These are phyloP conservation scores for Leptura quadrifasciata DNA, from an alignment of 2,888 invertebrate species.

Conservation along the genomic window DNA sequence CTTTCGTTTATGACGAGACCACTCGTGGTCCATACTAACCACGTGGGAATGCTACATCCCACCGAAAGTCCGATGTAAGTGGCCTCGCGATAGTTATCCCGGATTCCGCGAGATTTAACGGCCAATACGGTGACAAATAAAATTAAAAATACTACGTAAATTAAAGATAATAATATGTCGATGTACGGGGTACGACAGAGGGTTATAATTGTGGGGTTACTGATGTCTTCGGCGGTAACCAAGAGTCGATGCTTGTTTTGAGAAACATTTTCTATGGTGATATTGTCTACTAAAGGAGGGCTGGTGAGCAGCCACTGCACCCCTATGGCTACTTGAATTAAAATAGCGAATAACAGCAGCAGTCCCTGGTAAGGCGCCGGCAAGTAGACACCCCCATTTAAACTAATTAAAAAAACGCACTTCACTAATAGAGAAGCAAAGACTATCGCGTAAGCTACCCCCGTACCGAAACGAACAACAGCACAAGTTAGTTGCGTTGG, in stretches of 20 bases:
- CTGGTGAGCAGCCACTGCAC: constrained; percentile 89
- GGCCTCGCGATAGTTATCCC: constrained; percentile 95
- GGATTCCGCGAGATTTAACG: constrained; percentile 89
- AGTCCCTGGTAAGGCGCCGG: constrained; percentile 95
- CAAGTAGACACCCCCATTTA: constrained; percentile 93
- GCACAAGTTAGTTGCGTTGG: constrained; percentile 89
- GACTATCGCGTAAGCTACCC: constrained; percentile 88
- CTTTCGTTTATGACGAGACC: constrained; percentile 87
- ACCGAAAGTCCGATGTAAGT: constrained; percentile 93
- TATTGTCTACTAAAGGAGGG: constrained; percentile 79
- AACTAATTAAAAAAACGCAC: constrained; percentile 93
- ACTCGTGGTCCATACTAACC: constrained; percentile 89
- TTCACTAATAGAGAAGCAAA: constrained; percentile 95
- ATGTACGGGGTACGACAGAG: constrained; percentile 82
- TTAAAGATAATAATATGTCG: constrained; percentile 85
- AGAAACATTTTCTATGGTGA: constrained; percentile 70
- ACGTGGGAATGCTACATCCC: constrained; percentile 90
- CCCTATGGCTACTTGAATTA: constrained; percentile 91
- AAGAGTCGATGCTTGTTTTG: constrained; percentile 70
- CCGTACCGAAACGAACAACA: constrained; percentile 87
- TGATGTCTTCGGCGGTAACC: constrained; percentile 70
- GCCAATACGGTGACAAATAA: constrained; percentile 90
- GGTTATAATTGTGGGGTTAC: constrained; percentile 67
- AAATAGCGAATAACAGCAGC: constrained; percentile 91
- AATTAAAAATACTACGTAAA: constrained; percentile 90